Evolutionary conservation across 37 sponge, comb jelly and placozoan genomes (phyloP).

Genomic region (Amphimedon queenslandica): DNA sequence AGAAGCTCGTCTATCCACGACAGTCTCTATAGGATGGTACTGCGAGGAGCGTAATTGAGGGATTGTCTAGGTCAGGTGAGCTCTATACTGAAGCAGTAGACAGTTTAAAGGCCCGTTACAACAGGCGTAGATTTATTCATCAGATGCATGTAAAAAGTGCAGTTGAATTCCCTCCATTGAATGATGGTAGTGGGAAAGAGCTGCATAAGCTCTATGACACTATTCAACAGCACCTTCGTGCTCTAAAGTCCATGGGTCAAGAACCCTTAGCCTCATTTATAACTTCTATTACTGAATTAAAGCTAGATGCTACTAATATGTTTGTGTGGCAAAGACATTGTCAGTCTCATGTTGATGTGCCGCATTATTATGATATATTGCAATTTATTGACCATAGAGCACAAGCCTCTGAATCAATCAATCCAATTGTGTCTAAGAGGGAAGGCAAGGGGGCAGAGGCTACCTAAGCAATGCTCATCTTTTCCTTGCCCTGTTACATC

Average conservation of each 20-base stretch:
- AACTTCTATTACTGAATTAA: slow-evolving; percentile 33
- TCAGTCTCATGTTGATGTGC: slow-evolving; percentile 24
- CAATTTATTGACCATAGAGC: slow-evolving; percentile 43
- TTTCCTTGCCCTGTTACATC: background rate
- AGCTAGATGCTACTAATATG: slow-evolving; percentile 25
- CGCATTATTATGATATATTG: slow-evolving; percentile 33
- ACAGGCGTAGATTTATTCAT: too few species aligned
- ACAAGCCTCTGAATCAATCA: slow-evolving; percentile 33
- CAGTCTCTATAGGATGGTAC: slow-evolving; percentile 36
- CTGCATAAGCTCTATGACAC: too few species aligned
- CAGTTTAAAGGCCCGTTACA: slow-evolving; percentile 32
- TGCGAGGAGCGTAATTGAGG: slow-evolving; percentile 42
- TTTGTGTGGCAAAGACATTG: slow-evolving; percentile 50
- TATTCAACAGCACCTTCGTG: slow-evolving; percentile 49
- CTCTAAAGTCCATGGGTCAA: slow-evolving; percentile 34
- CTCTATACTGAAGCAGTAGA: slow-evolving; percentile 44
- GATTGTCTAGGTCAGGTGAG: slow-evolving; percentile 46
- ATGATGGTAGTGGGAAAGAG: slow-evolving; percentile 45
- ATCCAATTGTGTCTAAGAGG: background rate
- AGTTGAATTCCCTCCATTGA: slow-evolving; percentile 30
- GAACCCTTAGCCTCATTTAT: slow-evolving; percentile 27
- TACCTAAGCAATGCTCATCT: slow-evolving; percentile 11
- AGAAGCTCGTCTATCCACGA: too few species aligned
- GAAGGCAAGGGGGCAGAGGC: too few species aligned
- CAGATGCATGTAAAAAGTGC: slow-evolving; percentile 37